Conservation (phyloP, 1,140 invertebrate genomes). For the Penaeus indicus region DNA sequence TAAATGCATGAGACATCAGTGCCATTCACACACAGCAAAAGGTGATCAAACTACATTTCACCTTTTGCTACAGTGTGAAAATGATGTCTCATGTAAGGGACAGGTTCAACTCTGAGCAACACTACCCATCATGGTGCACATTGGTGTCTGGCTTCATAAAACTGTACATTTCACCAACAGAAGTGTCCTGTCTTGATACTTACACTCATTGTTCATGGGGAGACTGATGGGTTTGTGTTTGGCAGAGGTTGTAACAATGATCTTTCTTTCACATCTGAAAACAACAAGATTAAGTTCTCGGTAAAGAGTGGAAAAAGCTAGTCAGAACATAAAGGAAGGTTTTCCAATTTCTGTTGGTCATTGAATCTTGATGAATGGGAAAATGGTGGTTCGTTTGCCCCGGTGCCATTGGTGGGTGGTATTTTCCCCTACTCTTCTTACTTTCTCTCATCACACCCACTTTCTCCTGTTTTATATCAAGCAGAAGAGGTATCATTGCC, state of each 20-base stretch:
- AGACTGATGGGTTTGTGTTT: constrained; percentile 59
- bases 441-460: neutral
- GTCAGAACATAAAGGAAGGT: too few relatives aligned
- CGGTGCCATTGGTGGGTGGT: too few relatives aligned
- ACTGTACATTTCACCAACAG: constrained; percentile 30
- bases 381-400: neutral
- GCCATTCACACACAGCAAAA: constrained; percentile 12
- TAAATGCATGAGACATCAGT: constrained; percentile 42
- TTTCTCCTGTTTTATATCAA: neutral
- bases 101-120: constrained; percentile 45
- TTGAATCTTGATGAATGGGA: constrained; percentile 31
- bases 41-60: constrained; percentile 2
- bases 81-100: constrained; percentile 40
- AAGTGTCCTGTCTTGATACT: constrained; percentile 32
- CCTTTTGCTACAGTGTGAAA: constrained; percentile 25
- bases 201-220: constrained; percentile 29
- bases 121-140: constrained; percentile 51
- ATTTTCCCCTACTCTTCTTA: too few relatives aligned
- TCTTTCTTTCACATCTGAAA: constrained; percentile 62
- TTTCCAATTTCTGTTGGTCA: constrained; percentile 5
- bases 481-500: constrained; percentile 4
- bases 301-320: constrained; percentile 9
- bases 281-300: constrained; percentile 31
- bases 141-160: constrained; percentile 51
- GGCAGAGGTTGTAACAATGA: constrained; percentile 52